Percentiles rank a stretch among this genome's conserved stretches.
These are phyloP conservation scores for Seriola rivoliana DNA, from an alignment of 2,113 vertebrate species.

Conservation along the genomic window DNA sequence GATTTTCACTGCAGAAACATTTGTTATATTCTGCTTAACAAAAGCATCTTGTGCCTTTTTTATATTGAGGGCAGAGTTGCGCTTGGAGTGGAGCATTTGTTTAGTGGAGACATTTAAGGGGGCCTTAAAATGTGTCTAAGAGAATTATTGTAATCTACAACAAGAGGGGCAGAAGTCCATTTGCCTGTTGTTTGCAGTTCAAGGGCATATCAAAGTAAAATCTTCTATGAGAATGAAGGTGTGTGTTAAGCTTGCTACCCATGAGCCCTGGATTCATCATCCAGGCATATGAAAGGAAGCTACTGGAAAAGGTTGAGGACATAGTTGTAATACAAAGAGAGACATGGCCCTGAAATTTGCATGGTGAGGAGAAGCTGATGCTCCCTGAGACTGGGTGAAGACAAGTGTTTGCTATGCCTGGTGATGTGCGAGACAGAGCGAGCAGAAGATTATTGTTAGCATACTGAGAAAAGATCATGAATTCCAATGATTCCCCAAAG, in stretches of 20 bases:
- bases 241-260: constrained; percentile 49
- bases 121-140: constrained; percentile 39
- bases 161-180: constrained; percentile 35
- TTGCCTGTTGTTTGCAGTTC: constrained; percentile 50
- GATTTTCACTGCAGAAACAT: constrained; percentile 72
- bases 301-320: constrained; percentile 74
- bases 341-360: constrained; percentile 77
- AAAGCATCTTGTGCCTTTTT: constrained; percentile 56
- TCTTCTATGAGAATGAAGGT: constrained; percentile 42
- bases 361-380: constrained; percentile 65
- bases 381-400: constrained; percentile 59
- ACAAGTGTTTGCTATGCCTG: constrained; percentile 77
- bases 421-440: constrained; percentile 78
- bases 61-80: constrained; percentile 40
- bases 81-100: constrained; percentile 51
- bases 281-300: constrained; percentile 65
- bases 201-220: constrained; percentile 72
- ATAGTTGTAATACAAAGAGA: constrained; percentile 76
- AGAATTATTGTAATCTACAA: constrained; percentile 34
- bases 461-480: constrained; percentile 80
- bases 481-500: constrained; percentile 83
- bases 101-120: constrained; percentile 41
- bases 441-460: constrained; percentile 83
- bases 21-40: constrained; percentile 73
- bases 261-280: constrained; percentile 61